phyloP scores from a whole-genome alignment of 2,888 invertebrate species.

The Xanthia icteritia region DNA sequence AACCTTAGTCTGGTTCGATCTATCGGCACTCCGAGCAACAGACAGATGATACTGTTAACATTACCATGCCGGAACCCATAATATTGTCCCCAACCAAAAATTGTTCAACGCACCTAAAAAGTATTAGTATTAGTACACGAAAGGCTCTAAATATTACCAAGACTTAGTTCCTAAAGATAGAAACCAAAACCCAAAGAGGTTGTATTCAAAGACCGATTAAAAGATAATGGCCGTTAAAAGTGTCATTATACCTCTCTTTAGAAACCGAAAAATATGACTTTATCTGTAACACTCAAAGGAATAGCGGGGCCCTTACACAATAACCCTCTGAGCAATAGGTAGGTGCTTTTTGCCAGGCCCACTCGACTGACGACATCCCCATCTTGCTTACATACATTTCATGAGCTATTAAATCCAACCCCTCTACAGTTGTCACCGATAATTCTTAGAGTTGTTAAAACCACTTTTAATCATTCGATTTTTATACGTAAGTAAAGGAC shows the following conservation, averaged over 20 bases:
- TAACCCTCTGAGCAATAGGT: slow-evolving; percentile 76
- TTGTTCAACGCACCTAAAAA: not conserved
- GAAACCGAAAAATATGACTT: slow-evolving; percentile 76
- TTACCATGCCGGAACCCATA: not conserved
- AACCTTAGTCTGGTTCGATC: not conserved
- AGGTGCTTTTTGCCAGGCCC: slow-evolving; percentile 77
- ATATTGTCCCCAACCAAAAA: not conserved
- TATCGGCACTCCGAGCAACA: not conserved
- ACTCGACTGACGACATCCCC: slow-evolving; percentile 82
- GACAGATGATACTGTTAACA: not conserved
- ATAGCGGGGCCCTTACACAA: slow-evolving; percentile 82
- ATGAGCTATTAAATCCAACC: slow-evolving; percentile 89
- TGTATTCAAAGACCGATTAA: slow-evolving; percentile 61
- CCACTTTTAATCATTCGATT: not conserved
- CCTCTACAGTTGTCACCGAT: slow-evolving; percentile 71
- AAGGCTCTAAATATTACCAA: not conserved
- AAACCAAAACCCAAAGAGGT: slow-evolving; percentile 21
- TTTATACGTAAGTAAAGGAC: not conserved
- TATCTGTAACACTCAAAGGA: slow-evolving; percentile 82
- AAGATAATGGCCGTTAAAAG: slow-evolving; percentile 64
- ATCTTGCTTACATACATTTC: slow-evolving; percentile 89
- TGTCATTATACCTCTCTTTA: slow-evolving; percentile 67
- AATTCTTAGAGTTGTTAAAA: slow-evolving; percentile 73
- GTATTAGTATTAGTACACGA: not conserved
- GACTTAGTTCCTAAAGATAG: not conserved